Evolutionary conservation across 2,797 vertebrate species (phyloP).

Genomic region (Orestias chungarensis): DNA sequence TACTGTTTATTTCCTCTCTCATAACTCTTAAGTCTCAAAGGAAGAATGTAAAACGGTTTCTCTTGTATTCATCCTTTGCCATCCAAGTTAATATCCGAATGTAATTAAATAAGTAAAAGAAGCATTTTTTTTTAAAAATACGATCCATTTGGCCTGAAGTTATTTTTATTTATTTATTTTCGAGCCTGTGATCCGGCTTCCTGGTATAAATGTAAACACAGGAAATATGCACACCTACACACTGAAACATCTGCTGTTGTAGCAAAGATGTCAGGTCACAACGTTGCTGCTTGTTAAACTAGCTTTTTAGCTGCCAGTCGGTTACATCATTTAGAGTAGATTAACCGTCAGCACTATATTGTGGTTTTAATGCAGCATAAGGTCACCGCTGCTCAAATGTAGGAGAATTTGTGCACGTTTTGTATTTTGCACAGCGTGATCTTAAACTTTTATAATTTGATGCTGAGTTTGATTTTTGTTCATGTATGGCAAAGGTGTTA

Average conservation of each 20-base stretch:
- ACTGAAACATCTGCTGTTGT: conserved; percentile 16
- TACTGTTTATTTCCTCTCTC: not conserved
- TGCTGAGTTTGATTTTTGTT: not conserved
- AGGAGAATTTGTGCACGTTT: conserved; percentile 43
- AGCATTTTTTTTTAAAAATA: not conserved
- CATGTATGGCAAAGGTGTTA: not conserved
- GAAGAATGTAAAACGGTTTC: no score
- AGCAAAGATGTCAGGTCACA: conserved; percentile 12
- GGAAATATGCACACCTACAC: not conserved
- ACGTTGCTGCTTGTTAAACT: conserved; percentile 33
- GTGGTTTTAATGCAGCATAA: conserved; percentile 62
- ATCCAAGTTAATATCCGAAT: not conserved
- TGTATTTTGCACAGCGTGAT: conserved; percentile 13
- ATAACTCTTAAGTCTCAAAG: no score
- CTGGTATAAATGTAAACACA: not conserved
- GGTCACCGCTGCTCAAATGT: conserved; percentile 64
- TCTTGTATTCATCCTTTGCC: not conserved
- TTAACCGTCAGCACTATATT: conserved; percentile 29
- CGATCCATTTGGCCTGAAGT: not conserved
- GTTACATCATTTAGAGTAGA: conserved; percentile 34
- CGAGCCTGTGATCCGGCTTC: not conserved
- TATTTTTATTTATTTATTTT: not conserved
- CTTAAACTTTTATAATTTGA: not conserved
- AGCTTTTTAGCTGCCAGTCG: conserved; percentile 49
- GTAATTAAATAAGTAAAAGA: not conserved